Evolutionary conservation across 2,797 vertebrate species (phyloP).

Genomic region (Poeciliopsis infans): DNA sequence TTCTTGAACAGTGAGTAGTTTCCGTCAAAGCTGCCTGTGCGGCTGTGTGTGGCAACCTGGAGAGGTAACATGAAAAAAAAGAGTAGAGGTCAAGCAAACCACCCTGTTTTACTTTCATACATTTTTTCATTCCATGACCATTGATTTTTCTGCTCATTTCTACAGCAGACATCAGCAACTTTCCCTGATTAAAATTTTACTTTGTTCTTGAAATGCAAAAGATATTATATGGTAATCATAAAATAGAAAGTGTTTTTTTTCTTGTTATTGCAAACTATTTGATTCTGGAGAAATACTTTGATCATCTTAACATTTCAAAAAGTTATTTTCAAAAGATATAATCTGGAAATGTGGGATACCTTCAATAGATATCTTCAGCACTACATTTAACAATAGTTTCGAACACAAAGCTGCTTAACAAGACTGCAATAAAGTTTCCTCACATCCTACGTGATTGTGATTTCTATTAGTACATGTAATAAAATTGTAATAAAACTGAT

Average conservation of each 20-base stretch:
- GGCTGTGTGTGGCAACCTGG: slow-evolving; percentile 80
- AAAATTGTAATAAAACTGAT: neutral
- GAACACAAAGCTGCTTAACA: neutral
- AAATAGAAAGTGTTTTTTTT: neutral
- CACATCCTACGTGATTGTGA: neutral
- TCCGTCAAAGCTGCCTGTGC: slow-evolving; percentile 79
- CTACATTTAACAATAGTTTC: no score
- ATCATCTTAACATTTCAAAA: neutral
- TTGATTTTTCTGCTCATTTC: neutral
- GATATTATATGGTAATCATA: neutral
- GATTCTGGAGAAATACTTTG: neutral
- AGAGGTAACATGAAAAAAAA: slow-evolving; percentile 16
- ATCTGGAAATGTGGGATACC: neutral
- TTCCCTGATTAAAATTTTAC: neutral
- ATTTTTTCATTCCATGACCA: neutral
- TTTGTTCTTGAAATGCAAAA: neutral
- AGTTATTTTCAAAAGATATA: neutral
- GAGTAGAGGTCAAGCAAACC: neutral
- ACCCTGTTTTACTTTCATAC: neutral
- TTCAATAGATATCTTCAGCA: neutral
- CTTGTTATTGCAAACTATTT: neutral
- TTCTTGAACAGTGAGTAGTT: slow-evolving; percentile 80
- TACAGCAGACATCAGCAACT: neutral
- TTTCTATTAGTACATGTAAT: neutral
- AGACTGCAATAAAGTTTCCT: neutral